Percentiles rank a stretch among this genome's conserved stretches.
Evolutionary conservation across 2,888 invertebrate genomes (phyloP).

Genomic region (Calliopum simillimum): DNA sequence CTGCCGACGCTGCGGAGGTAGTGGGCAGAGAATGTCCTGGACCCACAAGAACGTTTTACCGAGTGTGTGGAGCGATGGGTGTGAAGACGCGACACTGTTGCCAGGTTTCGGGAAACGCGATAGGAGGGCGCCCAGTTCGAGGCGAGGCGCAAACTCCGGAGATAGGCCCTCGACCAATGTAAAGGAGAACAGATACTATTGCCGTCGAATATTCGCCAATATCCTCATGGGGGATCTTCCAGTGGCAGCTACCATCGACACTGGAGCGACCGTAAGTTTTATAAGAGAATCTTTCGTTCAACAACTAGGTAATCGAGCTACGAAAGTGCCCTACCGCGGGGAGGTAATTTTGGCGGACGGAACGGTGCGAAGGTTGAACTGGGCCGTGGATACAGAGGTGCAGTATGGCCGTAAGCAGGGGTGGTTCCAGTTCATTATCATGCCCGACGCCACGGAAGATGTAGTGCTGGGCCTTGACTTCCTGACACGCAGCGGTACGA

Average conservation of each 20-base stretch:
- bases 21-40: neutral
- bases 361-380: neutral
- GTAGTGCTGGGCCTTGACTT: constrained; percentile 13
- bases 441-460: constrained; percentile 13
- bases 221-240: too few species aligned
- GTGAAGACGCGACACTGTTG: too few species aligned
- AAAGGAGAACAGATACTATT: too few species aligned
- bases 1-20: neutral
- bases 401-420: neutral
- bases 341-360: neutral
- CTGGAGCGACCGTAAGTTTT: too few species aligned
- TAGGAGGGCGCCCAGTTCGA: too few species aligned
- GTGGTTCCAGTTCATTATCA: neutral
- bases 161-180: neutral
- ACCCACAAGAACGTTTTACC: too few species aligned
- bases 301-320: neutral
- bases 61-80: too few species aligned
- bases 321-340: neutral
- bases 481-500: neutral
- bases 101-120: too few species aligned
- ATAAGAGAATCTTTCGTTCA: too few species aligned
- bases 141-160: too few species aligned
- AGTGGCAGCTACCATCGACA: too few species aligned
- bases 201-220: neutral
- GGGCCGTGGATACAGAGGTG: neutral